Evolutionary conservation across 53 echinoderm and acorn worm species (phyloP).

Genomic region (Antedon mediterranea): DNA sequence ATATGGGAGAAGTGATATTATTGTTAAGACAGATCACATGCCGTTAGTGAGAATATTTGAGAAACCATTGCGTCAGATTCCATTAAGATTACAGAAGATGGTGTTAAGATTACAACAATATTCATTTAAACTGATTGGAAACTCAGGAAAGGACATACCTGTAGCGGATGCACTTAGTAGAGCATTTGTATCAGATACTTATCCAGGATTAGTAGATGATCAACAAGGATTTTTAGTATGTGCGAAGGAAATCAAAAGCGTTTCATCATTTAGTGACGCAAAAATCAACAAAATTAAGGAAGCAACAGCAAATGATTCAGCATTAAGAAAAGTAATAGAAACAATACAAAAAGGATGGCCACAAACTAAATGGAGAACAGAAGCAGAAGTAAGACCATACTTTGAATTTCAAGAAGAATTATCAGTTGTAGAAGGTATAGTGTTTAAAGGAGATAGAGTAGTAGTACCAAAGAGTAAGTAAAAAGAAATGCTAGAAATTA

Average conservation of each 20-base stretch:
- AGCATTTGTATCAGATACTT: conserved; percentile 4
- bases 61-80: conserved; percentile 19
- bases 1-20: conserved; percentile 20
- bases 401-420: not conserved
- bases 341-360: not conserved
- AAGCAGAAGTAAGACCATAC: not conserved
- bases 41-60: conserved; percentile 13
- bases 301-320: not conserved
- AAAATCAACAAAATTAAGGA: not conserved
- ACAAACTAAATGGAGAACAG: not conserved
- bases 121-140: conserved; percentile 12
- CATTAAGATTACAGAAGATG: conserved; percentile 16
- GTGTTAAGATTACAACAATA: conserved; percentile 14
- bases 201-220: not conserved
- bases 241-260: not conserved
- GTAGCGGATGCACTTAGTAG: conserved; percentile 10
- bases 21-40: conserved; percentile 10
- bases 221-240: not conserved
- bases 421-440: not conserved
- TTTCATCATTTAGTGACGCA: not conserved
- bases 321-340: not conserved
- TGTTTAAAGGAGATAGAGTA: not conserved
- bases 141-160: conserved; percentile 5
- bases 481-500: not conserved
- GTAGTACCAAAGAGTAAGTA: not conserved